Percentiles rank a stretch among this genome's conserved stretches.
Conservation (phyloP, 2,113 vertebrate genomes). For the rabbit (Oryctolagus cuniculus) region DNA sequence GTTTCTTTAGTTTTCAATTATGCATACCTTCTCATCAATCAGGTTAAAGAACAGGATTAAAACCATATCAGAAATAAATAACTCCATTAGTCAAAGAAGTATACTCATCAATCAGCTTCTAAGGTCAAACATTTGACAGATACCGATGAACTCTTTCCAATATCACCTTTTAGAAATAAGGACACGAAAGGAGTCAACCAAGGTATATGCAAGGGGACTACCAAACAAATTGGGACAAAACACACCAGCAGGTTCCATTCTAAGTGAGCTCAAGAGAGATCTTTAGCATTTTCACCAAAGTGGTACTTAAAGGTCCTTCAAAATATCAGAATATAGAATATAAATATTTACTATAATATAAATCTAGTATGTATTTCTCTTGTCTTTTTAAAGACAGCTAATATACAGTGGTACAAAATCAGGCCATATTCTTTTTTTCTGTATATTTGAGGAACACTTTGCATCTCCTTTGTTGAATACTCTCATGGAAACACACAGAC, state of each 20-base stretch:
- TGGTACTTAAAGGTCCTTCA: conserved; percentile 56
- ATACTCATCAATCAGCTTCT: conserved; percentile 70
- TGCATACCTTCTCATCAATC: conserved; percentile 59
- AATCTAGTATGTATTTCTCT: background rate
- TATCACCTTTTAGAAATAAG: conserved; percentile 71
- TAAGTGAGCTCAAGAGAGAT: conserved; percentile 48
- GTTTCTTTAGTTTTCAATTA: conserved; percentile 66
- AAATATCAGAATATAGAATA: conserved; percentile 37
- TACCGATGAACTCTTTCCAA: conserved; percentile 67
- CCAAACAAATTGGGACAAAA: background rate
- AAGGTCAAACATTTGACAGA: conserved; percentile 74
- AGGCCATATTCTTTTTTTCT: background rate
- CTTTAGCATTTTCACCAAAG: conserved; percentile 48
- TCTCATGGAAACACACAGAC: background rate
- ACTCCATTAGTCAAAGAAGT: conserved; percentile 69
- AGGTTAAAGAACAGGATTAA: conserved; percentile 66
- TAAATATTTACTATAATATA: conserved; percentile 34
- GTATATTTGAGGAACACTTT: background rate
- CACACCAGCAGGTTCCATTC: background rate
- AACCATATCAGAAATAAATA: conserved; percentile 70
- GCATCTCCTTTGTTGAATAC: conserved; percentile 4
- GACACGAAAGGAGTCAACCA: conserved; percentile 18
- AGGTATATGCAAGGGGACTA: conserved; percentile 28
- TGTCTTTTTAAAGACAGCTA: background rate
- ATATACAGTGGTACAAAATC: background rate